These are phyloP conservation scores for Poeciliopsis retropinna DNA, from an alignment of 2,113 vertebrate species.

Conservation along the genomic window DNA sequence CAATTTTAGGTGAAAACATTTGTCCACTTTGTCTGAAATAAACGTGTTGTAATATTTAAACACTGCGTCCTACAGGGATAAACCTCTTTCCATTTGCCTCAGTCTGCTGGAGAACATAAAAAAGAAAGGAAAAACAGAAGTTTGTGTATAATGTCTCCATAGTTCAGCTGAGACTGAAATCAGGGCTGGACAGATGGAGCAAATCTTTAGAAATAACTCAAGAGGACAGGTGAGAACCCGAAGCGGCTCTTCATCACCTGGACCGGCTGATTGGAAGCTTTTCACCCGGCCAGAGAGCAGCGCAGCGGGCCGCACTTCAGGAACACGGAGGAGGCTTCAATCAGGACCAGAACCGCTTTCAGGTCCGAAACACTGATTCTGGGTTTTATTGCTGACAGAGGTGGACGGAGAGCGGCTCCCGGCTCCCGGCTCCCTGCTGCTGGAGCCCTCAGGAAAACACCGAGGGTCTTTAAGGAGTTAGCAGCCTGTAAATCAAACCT, in stretches of 20 bases:
- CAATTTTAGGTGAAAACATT: too few species aligned
- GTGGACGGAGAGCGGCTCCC: background rate
- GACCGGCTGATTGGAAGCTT: slow-evolving; percentile 45
- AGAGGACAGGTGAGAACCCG: slow-evolving; percentile 26
- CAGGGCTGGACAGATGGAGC: background rate
- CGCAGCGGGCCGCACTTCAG: slow-evolving; percentile 24
- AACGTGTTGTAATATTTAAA: too few species aligned
- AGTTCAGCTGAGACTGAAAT: background rate
- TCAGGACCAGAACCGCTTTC: background rate
- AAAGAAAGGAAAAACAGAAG: background rate
- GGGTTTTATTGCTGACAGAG: background rate
- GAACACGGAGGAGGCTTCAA: background rate
- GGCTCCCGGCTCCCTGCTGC: too few species aligned
- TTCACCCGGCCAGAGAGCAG: slow-evolving; percentile 53
- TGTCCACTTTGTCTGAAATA: too few species aligned
- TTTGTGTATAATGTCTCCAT: too few species aligned
- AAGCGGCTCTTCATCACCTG: slow-evolving; percentile 35
- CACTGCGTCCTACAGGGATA: too few species aligned
- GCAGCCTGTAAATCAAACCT: too few species aligned
- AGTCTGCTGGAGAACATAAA: background rate
- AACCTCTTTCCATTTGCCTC: too few species aligned
- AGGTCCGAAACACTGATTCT: background rate
- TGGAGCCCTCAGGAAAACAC: too few species aligned
- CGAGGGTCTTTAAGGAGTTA: too few species aligned
- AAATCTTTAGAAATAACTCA: slow-evolving; percentile 15